A percentile compares a stretch with the other conserved stretches of the same genome.
These are phyloP conservation scores for Onychorhynchus coronatus DNA, from an alignment of 2,113 vertebrate species.

Conservation along the genomic window DNA sequence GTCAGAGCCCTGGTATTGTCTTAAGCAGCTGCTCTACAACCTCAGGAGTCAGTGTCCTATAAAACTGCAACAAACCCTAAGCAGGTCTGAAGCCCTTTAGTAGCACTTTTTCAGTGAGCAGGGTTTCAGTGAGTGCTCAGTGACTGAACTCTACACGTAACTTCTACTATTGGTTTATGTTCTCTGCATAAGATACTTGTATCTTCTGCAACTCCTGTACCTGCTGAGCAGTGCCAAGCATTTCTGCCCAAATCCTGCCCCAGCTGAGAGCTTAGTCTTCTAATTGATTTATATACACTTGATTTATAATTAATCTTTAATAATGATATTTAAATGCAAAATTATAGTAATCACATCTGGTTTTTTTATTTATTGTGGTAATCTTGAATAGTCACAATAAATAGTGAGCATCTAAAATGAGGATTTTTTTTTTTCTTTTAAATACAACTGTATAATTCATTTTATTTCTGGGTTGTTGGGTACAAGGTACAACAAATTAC, in stretches of 20 bases:
- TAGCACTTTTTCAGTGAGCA: not conserved
- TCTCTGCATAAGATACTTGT: not conserved
- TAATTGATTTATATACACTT: not conserved
- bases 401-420: not conserved
- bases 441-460: not conserved
- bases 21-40: not conserved
- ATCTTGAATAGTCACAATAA: not conserved
- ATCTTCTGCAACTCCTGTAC: not conserved
- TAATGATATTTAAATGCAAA: not conserved
- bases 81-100: not conserved
- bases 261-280: not conserved
- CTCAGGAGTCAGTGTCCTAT: not conserved
- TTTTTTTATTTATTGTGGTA: not conserved
- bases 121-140: not conserved
- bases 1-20: not conserved
- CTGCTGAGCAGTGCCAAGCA: not conserved
- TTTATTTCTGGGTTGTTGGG: not conserved
- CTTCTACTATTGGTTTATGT: not conserved
- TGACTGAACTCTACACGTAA: not conserved
- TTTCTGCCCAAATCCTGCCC: not conserved
- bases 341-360: not conserved
- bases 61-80: not conserved
- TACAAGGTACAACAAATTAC: not conserved
- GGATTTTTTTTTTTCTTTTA: not conserved
- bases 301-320: not conserved